Conservation (phyloP, 2,797 vertebrate species). For the Limosa lapponica region DNA sequence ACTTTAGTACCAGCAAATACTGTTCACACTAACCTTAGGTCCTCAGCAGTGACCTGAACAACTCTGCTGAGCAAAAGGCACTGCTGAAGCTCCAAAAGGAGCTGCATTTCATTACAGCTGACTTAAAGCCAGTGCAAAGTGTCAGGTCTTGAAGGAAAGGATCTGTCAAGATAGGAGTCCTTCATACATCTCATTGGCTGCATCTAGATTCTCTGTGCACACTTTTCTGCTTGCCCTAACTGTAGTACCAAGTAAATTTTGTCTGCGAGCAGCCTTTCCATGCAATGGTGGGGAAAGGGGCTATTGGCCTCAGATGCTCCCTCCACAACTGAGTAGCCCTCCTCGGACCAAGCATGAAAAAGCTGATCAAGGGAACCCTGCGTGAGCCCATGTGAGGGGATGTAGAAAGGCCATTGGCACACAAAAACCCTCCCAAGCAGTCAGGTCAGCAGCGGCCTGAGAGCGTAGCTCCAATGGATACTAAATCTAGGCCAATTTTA, state of each 20-base stretch:
- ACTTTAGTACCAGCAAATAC: not conserved
- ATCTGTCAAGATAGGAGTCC: not conserved
- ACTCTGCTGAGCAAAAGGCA: not conserved
- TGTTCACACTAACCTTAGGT: not conserved
- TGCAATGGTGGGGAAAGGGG: accelerated
- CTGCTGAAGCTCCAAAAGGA: not conserved
- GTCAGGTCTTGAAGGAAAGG: not conserved
- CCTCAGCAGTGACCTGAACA: not conserved
- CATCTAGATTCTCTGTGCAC: not conserved
- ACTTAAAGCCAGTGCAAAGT: not conserved
- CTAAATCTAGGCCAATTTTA: not conserved
- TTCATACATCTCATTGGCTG: not conserved
- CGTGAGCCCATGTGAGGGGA: accelerated
- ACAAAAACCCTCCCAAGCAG: not conserved
- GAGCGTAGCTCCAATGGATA: not conserved
- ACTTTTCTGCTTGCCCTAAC: not conserved
- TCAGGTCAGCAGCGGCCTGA: not conserved
- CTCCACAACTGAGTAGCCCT: not conserved
- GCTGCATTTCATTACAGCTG: not conserved
- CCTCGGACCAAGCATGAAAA: not conserved
- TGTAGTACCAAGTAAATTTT: not conserved
- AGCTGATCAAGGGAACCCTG: not conserved
- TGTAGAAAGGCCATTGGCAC: not conserved
- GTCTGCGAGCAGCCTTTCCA: not conserved
- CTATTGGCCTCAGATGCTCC: not conserved